Conservation (phyloP, 2,888 invertebrate species). For the Yponomeuta malinellus region DNA sequence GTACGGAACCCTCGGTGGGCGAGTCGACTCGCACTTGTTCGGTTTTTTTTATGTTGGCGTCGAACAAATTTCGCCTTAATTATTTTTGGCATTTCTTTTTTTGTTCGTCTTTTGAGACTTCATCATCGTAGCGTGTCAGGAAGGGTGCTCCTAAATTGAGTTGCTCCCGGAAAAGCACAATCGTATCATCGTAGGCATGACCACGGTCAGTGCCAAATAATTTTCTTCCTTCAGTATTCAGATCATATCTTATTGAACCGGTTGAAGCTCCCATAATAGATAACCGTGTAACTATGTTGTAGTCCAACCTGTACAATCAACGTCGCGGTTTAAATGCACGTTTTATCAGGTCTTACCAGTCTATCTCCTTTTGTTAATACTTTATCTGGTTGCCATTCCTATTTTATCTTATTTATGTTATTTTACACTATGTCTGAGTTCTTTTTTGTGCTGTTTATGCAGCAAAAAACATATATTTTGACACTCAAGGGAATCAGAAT, state of each 20-base stretch:
- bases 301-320: background rate
- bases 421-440: too few relatives aligned
- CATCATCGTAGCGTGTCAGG: background rate
- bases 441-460: too few relatives aligned
- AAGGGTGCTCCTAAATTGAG: background rate
- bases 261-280: slow-evolving; percentile 6
- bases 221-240: background rate
- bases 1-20: too few relatives aligned
- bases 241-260: background rate
- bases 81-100: background rate
- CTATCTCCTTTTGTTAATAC: background rate
- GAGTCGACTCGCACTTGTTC: too few relatives aligned
- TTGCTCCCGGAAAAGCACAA: background rate
- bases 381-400: too few relatives aligned
- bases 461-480: too few relatives aligned
- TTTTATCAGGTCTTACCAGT: background rate
- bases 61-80: background rate
- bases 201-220: slow-evolving; percentile 1
- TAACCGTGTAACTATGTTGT: background rate
- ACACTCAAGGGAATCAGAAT: too few relatives aligned
- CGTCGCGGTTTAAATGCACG: background rate
- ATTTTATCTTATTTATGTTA: too few relatives aligned
- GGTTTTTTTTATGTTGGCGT: background rate
- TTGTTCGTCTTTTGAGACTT: background rate
- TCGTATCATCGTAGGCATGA: background rate